phyloP scores from a whole-genome alignment of 2,113 vertebrate species.

The Ifrita kowaldi region DNA sequence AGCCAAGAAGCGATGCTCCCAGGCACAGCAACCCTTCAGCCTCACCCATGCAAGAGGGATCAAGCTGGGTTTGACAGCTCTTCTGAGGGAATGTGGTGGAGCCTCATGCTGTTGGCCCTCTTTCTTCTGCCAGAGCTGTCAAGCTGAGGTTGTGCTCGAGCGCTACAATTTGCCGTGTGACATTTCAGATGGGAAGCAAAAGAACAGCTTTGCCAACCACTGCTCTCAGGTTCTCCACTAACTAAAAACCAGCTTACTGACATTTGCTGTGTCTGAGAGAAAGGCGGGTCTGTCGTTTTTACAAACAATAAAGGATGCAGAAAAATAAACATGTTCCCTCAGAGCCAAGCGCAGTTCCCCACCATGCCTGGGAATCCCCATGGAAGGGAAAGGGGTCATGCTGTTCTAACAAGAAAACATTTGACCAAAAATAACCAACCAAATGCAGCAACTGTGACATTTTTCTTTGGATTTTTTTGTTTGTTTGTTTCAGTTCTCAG shows the following conservation, averaged over 20 bases:
- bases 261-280: not conserved
- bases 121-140: constrained; percentile 42
- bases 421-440: constrained; percentile 36
- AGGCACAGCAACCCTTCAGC: not conserved
- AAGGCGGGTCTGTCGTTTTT: not conserved
- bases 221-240: constrained; percentile 5
- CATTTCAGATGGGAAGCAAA: constrained; percentile 38
- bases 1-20: not conserved
- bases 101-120: constrained; percentile 1
- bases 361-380: constrained; percentile 27
- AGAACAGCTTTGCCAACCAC: not conserved
- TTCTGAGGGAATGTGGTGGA: not conserved
- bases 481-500: not conserved
- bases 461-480: not conserved
- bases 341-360: not conserved
- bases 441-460: not conserved
- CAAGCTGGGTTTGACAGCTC: not conserved
- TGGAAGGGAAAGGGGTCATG: not conserved
- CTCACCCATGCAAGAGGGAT: not conserved
- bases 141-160: not conserved
- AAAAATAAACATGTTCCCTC: not conserved
- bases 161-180: not conserved
- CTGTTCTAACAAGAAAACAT: not conserved
- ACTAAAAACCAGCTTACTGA: constrained; percentile 26
- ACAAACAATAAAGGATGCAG: not conserved